Percentiles rank a stretch among this genome's conserved stretches.
Conservation (phyloP, 1,140 invertebrate genomes). For the Oryctes rhinoceros region DNA sequence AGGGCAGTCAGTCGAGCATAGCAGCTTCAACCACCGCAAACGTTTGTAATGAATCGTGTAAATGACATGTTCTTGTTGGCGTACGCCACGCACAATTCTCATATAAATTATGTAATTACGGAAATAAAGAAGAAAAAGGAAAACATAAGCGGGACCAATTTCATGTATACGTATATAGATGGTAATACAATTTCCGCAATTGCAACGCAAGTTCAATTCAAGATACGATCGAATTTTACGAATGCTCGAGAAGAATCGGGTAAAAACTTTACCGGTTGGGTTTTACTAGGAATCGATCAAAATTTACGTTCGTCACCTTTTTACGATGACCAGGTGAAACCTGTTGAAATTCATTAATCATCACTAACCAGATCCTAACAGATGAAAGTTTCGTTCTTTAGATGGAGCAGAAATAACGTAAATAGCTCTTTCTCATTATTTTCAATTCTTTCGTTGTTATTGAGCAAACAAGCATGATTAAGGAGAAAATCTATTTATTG, state of each 20-base stretch:
- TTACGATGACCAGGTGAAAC: background rate
- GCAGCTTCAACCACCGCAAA: slow-evolving; percentile 50
- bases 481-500: background rate
- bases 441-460: background rate
- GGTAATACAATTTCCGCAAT: background rate
- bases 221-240: background rate
- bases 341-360: background rate
- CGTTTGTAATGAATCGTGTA: slow-evolving; percentile 53
- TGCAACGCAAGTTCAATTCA: background rate
- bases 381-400: background rate
- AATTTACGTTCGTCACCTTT: background rate
- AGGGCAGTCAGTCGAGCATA: slow-evolving; percentile 54
- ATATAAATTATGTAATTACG: slow-evolving; percentile 38
- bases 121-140: background rate
- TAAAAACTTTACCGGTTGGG: background rate
- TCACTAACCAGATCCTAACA: background rate
- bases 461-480: background rate
- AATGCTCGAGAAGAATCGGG: background rate
- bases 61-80: slow-evolving; percentile 49
- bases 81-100: slow-evolving; percentile 40
- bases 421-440: background rate
- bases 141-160: background rate
- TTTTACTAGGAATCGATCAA: background rate
- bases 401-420: background rate
- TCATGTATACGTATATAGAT: background rate